Percentiles rank a stretch among this genome's conserved stretches.
Conservation (phyloP, 2,888 invertebrate genomes). For the Caenorhabditis japonica region DNA sequence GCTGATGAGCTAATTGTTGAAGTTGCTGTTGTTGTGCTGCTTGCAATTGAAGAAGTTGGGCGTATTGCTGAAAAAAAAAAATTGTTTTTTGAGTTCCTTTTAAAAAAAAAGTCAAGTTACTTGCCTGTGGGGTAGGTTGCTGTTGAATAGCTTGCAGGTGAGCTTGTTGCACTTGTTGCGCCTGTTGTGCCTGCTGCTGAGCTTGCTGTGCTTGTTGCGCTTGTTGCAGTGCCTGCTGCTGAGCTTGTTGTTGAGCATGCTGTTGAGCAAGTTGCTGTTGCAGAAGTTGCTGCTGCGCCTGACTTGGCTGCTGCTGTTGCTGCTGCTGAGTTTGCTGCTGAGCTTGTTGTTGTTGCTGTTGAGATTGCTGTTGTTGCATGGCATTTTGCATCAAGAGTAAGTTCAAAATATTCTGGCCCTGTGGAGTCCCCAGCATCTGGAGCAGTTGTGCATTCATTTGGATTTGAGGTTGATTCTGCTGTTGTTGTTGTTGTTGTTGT, state of each 20-base stretch:
- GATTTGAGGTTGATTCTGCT: slow-evolving; percentile 12
- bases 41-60: not conserved
- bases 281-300: slow-evolving; percentile 5
- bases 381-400: slow-evolving; percentile 30
- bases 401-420: slow-evolving; percentile 6
- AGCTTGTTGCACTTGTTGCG: slow-evolving; percentile 14
- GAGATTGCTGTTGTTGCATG: not conserved
- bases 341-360: not conserved
- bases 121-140: not conserved
- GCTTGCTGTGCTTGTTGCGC: slow-evolving; percentile 6
- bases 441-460: slow-evolving; percentile 16
- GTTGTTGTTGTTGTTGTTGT: slow-evolving; percentile 18
- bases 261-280: slow-evolving; percentile 13
- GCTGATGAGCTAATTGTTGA: not conserved
- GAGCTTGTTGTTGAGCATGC: slow-evolving; percentile 25
- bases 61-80: not conserved
- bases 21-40: not conserved
- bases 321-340: slow-evolving; percentile 18
- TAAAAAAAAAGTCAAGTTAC: no score
- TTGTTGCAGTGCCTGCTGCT: slow-evolving; percentile 29
- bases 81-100: not conserved
- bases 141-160: not conserved
- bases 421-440: slow-evolving; percentile 5
- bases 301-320: no score
- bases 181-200: slow-evolving; percentile 13